Conservation (phyloP, 1,140 invertebrate genomes). For the Anoplophora glabripennis region DNA sequence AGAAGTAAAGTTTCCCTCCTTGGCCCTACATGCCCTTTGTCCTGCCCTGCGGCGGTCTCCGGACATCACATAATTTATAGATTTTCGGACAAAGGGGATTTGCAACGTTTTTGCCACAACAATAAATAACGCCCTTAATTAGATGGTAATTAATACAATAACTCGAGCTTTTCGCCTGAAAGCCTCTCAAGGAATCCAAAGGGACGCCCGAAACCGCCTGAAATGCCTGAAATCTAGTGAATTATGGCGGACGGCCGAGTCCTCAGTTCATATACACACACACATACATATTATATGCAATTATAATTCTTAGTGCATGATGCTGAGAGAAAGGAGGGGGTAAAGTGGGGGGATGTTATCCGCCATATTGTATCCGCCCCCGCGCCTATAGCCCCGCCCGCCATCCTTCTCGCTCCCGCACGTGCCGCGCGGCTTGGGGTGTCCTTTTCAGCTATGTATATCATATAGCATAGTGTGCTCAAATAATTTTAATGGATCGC, state of each 20-base stretch:
- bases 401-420: constrained; percentile 29
- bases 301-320: constrained; percentile 43
- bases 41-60: not conserved
- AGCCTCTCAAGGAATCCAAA: constrained; percentile 2
- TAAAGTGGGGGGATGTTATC: constrained; percentile 43
- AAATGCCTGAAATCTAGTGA: constrained; percentile 22
- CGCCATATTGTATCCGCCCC: constrained; percentile 51
- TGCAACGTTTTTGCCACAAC: constrained; percentile 22
- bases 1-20: not conserved
- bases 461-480: constrained; percentile 38
- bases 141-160: constrained; percentile 34
- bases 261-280: constrained; percentile 30
- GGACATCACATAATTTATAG: constrained; percentile 16
- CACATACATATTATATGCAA: constrained; percentile 47
- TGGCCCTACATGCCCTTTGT: not conserved
- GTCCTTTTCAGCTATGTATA: constrained; percentile 36
- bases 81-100: constrained; percentile 15
- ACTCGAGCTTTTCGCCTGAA: constrained; percentile 10
- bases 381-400: constrained; percentile 44
- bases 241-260: constrained; percentile 25
- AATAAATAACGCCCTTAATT: constrained; percentile 27
- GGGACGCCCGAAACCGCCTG: constrained; percentile 10
- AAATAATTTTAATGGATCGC: constrained; percentile 48
- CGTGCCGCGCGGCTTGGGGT: not conserved
- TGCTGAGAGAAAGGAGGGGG: constrained; percentile 37